phyloP scores from a whole-genome alignment of 2,888 invertebrate genomes.

The Leptothorax acervorum region DNA sequence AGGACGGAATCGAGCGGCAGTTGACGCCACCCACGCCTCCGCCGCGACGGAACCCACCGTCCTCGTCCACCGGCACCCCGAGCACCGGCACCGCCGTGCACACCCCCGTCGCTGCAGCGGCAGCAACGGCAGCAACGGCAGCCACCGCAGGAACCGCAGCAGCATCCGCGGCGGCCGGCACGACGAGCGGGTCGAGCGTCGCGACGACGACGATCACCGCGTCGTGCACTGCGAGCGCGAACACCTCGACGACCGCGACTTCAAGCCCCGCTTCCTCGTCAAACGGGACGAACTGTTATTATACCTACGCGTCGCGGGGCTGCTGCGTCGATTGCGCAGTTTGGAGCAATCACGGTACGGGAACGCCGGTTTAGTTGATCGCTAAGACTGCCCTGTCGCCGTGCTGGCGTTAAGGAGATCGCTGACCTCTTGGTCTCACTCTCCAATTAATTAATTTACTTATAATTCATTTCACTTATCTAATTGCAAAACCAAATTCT shows the following conservation, averaged over 20 bases:
- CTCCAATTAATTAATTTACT: background rate
- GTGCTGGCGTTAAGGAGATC: background rate
- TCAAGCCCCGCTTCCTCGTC: constrained; percentile 81
- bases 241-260: constrained; percentile 79
- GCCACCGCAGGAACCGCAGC: constrained; percentile 67
- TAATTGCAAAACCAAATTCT: background rate
- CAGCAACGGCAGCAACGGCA: constrained; percentile 71
- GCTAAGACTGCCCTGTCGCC: background rate
- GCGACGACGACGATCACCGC: constrained; percentile 78
- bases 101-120: constrained; percentile 63
- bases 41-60: constrained; percentile 86
- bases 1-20: constrained; percentile 88
- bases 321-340: constrained; percentile 84
- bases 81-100: constrained; percentile 77
- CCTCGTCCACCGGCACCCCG: constrained; percentile 76
- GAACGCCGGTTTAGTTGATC: constrained; percentile 45
- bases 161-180: constrained; percentile 80
- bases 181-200: constrained; percentile 76
- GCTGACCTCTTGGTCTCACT: background rate
- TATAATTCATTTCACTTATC: background rate
- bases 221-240: constrained; percentile 75
- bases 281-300: constrained; percentile 81
- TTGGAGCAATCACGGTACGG: constrained; percentile 84
- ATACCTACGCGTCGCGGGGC: constrained; percentile 82
- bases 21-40: constrained; percentile 89